Evolutionary conservation across 2,888 invertebrate genomes (phyloP), one percentile per base, ranked within the genome.

Genomic region (Xanthia icteritia): DNA sequence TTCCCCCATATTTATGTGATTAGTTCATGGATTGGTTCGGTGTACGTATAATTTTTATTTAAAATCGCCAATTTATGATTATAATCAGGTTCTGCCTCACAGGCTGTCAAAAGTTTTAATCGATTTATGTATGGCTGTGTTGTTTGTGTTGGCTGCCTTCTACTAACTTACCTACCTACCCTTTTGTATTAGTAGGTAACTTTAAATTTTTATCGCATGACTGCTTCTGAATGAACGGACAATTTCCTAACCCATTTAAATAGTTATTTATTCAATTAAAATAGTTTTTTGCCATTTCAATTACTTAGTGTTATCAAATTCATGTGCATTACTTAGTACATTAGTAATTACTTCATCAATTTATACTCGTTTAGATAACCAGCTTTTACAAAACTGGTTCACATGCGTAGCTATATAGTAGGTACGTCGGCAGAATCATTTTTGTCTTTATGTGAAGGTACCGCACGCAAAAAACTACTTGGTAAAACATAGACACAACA

Each of bases 1-100:
- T 93, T 93, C 91, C 89, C 89, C 70, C 87, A 94, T 95, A 95
- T 96, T 96, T 96, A 96, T 96, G 95, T 94, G 94, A 95, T 94
- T 94, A 93, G 91, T 91, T 92, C 91, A 93, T 91, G 92, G 92
- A 93, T 93, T 92, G 93, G 92, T 90, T 88, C 90, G 90, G 84
- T 84, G 89, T 90, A 90, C 89, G 91, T 92, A 91, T 93, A 92
- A 91, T 94, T 95, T 94, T 94, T 92, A 93, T 95, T 94, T 93
- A 92, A 93, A 94, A 95, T 94, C 93, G 93, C 93, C 93, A 93
- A 94, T 95, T 95, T 95, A 95, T 94, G 93, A 90, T 93, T 92
- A 92, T 93, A 92, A 94, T 92, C 92, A 92, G 90, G 89, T 89
- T 90, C 89, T 86, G 89, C 85, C 83, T 87, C 80, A 79, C 85